These are phyloP conservation scores for Athene cunicularia DNA, from an alignment of 2,113 vertebrate genomes.

Conservation along the genomic window DNA sequence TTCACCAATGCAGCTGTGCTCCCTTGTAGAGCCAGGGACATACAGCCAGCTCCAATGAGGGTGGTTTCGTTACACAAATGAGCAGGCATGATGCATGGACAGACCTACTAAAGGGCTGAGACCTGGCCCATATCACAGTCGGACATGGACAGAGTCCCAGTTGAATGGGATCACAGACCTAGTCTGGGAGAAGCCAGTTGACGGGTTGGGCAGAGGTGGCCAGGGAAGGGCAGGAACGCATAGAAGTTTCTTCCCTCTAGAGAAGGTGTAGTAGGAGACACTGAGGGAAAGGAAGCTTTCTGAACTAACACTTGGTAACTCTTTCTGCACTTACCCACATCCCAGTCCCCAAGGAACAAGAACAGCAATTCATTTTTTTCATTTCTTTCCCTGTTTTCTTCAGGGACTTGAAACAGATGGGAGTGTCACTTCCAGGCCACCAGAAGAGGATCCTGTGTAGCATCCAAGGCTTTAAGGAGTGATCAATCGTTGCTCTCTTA, in stretches of 20 bases:
- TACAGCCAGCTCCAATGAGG: not conserved
- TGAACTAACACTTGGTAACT: not conserved
- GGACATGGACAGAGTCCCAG: not conserved
- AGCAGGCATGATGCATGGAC: not conserved
- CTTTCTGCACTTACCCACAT: not conserved
- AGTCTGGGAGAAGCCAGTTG: not conserved
- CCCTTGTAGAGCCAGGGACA: not conserved
- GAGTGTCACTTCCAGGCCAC: constrained; percentile 77
- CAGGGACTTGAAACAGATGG: constrained; percentile 82
- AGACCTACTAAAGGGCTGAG: not conserved
- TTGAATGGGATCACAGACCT: not conserved
- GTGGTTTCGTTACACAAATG: not conserved
- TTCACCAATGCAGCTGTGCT: not conserved
- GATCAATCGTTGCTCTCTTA: not conserved
- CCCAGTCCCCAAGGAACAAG: not conserved
- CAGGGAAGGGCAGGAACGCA: not conserved
- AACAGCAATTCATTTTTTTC: not conserved
- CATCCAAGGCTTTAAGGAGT: constrained; percentile 83
- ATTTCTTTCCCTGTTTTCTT: not conserved
- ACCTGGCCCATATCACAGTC: not conserved
- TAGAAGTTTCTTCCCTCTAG: not conserved
- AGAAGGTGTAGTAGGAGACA: not conserved
- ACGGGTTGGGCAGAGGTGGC: not conserved
- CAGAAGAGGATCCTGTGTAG: constrained; percentile 83
- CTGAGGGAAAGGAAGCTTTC: not conserved